Conservation (phyloP, 2,797 vertebrate genomes). For the Columba guinea region DNA sequence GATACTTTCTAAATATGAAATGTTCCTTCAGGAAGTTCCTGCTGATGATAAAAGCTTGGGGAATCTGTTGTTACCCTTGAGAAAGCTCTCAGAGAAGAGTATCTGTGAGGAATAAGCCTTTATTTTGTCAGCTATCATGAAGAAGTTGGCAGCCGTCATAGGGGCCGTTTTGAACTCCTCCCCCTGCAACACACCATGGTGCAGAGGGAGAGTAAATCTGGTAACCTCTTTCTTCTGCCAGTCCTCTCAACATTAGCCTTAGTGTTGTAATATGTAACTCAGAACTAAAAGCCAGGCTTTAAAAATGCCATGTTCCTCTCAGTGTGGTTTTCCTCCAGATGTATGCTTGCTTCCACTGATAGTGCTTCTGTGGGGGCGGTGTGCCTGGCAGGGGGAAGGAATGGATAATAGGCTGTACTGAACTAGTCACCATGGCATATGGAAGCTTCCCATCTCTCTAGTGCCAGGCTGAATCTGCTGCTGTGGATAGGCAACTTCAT, state of each 20-base stretch:
- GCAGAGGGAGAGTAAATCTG: slow-evolving; percentile 43
- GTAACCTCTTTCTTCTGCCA: background rate
- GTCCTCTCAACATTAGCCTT: background rate
- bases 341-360: background rate
- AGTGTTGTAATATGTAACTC: background rate
- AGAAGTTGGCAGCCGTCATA: background rate
- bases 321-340: background rate
- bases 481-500: background rate
- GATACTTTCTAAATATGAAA: background rate
- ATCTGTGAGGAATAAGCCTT: background rate
- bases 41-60: background rate
- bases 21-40: background rate
- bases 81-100: background rate
- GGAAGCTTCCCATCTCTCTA: background rate
- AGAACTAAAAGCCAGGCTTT: background rate
- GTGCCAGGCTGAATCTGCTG: background rate
- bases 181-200: slow-evolving; percentile 35
- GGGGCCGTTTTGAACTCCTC: slow-evolving; percentile 46
- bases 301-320: background rate
- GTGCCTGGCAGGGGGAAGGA: background rate
- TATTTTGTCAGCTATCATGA: background rate
- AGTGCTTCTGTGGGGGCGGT: background rate
- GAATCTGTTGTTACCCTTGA: background rate
- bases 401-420: background rate
- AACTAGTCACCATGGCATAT: background rate